Percentiles rank a stretch among this genome's conserved stretches.
Evolutionary conservation across 2,888 invertebrate genomes (phyloP).

Genomic region (Bellardia pandia): DNA sequence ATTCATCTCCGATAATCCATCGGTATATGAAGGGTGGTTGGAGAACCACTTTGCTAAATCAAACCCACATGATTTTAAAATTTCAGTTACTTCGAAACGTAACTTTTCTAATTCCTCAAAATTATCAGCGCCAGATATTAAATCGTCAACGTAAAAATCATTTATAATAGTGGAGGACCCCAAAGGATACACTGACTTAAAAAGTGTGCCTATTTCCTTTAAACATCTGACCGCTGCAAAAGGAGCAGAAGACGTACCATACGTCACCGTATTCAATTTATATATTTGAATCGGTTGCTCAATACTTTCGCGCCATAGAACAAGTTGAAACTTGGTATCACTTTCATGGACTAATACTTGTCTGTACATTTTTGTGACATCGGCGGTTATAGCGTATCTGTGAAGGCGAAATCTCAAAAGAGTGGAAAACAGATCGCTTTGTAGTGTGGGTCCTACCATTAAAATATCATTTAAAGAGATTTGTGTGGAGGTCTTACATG

Average conservation of each 20-base stretch:
- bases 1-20: conserved; percentile 11
- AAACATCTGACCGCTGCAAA: conserved; percentile 52
- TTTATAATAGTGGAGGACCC: conserved; percentile 39
- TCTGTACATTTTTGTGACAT: conserved; percentile 63
- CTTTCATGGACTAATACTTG: conserved; percentile 49
- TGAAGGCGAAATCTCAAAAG: conserved; percentile 22
- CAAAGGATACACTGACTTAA: background rate
- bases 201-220: conserved; percentile 11
- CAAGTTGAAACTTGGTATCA: conserved; percentile 50
- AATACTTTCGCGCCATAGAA: conserved; percentile 59
- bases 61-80: conserved; percentile 53
- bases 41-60: conserved; percentile 63
- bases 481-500: conserved; percentile 54
- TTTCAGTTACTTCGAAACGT: conserved; percentile 21
- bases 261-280: conserved; percentile 43
- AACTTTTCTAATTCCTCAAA: conserved; percentile 20
- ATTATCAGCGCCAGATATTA: conserved; percentile 47
- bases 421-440: conserved; percentile 56
- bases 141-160: conserved; percentile 65
- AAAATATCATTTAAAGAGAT: conserved; percentile 65
- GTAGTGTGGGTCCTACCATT: conserved; percentile 68
- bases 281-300: conserved; percentile 33
- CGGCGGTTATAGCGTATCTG: conserved; percentile 41
- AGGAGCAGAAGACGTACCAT: conserved; percentile 23
- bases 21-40: conserved; percentile 23